Evolutionary conservation across 2,888 invertebrate genomes (phyloP).

Genomic region (Heliothis peltigera): DNA sequence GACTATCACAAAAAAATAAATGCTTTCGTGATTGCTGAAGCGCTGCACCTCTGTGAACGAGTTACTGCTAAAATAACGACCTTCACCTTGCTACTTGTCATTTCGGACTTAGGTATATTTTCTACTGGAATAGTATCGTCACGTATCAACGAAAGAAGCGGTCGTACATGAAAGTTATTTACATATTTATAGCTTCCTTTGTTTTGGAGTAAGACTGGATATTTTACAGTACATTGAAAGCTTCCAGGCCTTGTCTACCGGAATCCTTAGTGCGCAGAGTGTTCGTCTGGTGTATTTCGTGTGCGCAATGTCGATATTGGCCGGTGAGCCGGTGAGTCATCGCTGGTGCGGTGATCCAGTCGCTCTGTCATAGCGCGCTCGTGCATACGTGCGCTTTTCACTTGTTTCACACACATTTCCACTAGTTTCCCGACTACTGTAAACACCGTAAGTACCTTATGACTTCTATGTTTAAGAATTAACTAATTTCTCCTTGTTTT

Average conservation of each 20-base stretch:
- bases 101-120: not conserved
- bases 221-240: conserved; percentile 20
- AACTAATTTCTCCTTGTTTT: not conserved
- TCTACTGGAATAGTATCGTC: too few relatives aligned
- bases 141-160: not conserved
- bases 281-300: conserved; percentile 38
- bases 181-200: conserved; percentile 11
- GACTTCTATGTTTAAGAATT: not conserved
- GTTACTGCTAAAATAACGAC: not conserved
- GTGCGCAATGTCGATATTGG: conserved; percentile 64
- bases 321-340: conserved; percentile 64
- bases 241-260: conserved; percentile 13
- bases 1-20: not conserved
- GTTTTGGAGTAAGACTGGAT: conserved; percentile 9
- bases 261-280: conserved; percentile 43
- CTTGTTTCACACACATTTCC: conserved; percentile 46
- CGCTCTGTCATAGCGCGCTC: conserved; percentile 61
- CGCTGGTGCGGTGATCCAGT: conserved; percentile 62
- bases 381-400: conserved; percentile 70
- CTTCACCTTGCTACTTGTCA: not conserved
- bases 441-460: conserved; percentile 60
- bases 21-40: not conserved
- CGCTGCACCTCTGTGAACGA: not conserved
- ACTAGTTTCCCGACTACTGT: conserved; percentile 16
- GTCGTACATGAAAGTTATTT: not conserved